Conservation (phyloP, 2,888 invertebrate genomes). For the Drosophila kambysellisi region DNA sequence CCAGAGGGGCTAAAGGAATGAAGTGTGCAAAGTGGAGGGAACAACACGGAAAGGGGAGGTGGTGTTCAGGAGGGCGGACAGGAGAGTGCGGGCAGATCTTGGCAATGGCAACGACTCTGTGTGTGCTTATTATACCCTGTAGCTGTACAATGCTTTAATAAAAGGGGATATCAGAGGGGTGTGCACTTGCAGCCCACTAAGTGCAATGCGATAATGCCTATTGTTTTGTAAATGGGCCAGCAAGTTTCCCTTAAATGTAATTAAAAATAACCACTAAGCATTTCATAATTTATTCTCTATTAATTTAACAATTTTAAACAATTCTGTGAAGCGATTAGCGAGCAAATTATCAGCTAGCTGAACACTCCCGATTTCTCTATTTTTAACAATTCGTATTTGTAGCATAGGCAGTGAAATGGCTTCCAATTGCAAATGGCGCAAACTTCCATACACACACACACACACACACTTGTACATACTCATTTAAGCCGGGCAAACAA, state of each 20-base stretch:
- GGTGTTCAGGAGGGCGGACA: neutral
- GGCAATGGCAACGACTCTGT: conserved; percentile 24
- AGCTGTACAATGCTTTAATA: neutral
- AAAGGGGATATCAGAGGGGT: neutral
- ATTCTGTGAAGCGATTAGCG: too few species aligned
- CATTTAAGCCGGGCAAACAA: conserved; percentile 66
- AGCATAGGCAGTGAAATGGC: conserved; percentile 59
- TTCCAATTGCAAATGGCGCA: conserved; percentile 51
- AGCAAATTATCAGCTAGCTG: conserved; percentile 1
- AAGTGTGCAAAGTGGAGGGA: neutral
- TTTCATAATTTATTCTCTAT: neutral
- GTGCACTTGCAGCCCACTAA: neutral
- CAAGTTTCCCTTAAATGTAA: neutral
- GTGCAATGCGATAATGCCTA: neutral
- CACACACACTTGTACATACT: conserved; percentile 7
- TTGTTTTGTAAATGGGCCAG: neutral
- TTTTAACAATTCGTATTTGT: conserved; percentile 57
- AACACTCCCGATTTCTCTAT: neutral
- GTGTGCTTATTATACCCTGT: conserved; percentile 44
- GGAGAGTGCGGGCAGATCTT: neutral
- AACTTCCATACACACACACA: conserved; percentile 25
- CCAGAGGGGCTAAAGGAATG: conserved; percentile 36
- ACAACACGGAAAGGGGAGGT: neutral
- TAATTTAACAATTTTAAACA: too few species aligned
- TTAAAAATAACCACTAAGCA: neutral